Conservation (phyloP, 2,888 invertebrate species). For the Diploptera punctata region DNA sequence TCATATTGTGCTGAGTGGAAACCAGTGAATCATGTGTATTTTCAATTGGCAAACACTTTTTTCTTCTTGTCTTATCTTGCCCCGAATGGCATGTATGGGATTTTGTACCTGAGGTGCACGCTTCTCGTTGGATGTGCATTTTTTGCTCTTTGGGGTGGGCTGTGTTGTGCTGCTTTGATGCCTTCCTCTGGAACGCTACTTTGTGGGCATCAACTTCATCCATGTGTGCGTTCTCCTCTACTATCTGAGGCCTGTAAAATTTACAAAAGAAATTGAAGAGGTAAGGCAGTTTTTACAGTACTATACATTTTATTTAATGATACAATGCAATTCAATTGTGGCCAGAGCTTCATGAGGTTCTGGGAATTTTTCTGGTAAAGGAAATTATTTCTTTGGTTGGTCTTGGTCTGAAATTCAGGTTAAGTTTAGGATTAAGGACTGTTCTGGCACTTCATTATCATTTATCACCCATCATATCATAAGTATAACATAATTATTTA, state of each 20-base stretch:
- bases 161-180: constrained; percentile 80
- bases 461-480: no score
- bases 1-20: constrained; percentile 67
- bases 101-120: constrained; percentile 78
- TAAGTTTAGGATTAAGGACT: no score
- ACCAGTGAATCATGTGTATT: constrained; percentile 79
- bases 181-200: constrained; percentile 83
- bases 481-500: no score
- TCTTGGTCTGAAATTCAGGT: no score
- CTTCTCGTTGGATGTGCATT: constrained; percentile 80
- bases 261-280: constrained; percentile 83
- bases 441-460: no score
- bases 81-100: constrained; percentile 77
- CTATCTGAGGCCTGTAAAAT: constrained; percentile 78
- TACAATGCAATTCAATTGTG: no score
- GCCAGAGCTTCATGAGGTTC: no score
- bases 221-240: constrained; percentile 80
- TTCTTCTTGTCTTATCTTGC: constrained; percentile 83
- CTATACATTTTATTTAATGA: no score
- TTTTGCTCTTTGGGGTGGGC: constrained; percentile 81
- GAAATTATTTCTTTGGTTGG: no score
- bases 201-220: constrained; percentile 79
- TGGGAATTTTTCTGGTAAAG: no score
- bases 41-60: constrained; percentile 85
- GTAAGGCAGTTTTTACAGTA: no score